A percentile compares a stretch with the other conserved stretches of the same genome.
Conservation (phyloP, 1,140 invertebrate genomes). For the Atta cephalotes region DNA sequence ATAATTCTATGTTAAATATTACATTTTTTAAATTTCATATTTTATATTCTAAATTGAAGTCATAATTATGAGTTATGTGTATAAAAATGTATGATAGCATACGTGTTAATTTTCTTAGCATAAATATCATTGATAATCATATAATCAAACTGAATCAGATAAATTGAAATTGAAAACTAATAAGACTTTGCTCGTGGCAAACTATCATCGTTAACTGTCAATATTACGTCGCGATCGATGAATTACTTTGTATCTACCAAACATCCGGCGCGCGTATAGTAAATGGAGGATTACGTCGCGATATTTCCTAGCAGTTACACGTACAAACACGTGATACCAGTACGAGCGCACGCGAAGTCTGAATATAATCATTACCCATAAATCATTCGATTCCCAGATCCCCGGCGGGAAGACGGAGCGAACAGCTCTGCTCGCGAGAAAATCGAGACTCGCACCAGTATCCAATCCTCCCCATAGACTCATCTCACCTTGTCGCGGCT, state of each 20-base stretch:
- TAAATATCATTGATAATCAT: background rate
- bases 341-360: conserved; percentile 1
- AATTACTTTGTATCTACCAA: conserved; percentile 24
- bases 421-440: conserved; percentile 4
- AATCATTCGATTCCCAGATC: conserved; percentile 50
- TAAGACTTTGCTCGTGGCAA: background rate
- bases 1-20: background rate
- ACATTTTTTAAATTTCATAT: background rate
- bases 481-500: conserved; percentile 45
- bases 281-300: conserved; percentile 28
- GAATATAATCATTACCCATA: conserved; percentile 51
- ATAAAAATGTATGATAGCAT: too few relatives aligned
- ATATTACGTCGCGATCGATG: conserved; percentile 13
- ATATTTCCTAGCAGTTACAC: conserved; percentile 24
- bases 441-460: conserved; percentile 20
- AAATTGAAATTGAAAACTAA: conserved; percentile 15
- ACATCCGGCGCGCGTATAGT: conserved; percentile 12
- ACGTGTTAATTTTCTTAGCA: background rate
- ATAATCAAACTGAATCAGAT: conserved; percentile 2
- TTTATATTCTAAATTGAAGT: background rate
- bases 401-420: background rate
- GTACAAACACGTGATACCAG: background rate
- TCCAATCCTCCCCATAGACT: conserved; percentile 24
- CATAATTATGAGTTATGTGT: background rate
- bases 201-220: conserved; percentile 2